Evolutionary conservation across 2,797 vertebrate species (phyloP), one percentile per base, ranked within the genome.

Genomic region (Takifugu ocellatus): DNA sequence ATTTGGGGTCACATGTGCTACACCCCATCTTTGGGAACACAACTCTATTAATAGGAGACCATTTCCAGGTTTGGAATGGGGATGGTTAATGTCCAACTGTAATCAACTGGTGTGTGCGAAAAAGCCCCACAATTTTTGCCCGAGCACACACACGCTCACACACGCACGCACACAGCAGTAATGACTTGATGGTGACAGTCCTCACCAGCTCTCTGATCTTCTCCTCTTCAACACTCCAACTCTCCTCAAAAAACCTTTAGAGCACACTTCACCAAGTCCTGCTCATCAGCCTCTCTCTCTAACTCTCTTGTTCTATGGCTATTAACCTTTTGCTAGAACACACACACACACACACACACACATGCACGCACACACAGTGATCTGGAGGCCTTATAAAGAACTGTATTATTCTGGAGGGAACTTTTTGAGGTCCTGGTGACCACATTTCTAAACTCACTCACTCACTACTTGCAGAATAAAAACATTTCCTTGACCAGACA

Each of bases 281-380:
- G 63, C 72, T 87, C 81, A 79, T 85, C 80, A 81, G 74, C 44
- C 42, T 56, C 66, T 55, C 60, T 68, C 63, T 63, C 61, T 66
- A 57, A 26, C 55, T 61, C 76, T 74, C 70, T 68, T 69, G 72
- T 74, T 88, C 70, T 75, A 81, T 68, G 52, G 75, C 77, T 84
- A 81, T 87, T 87, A 85, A 90, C 87, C 87, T 89, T 88, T 86
- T 49, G 68, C 68, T 57, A 21, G 72, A 79, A 44, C 45, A 25
- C 42, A 27, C 24, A 36, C 53, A 67, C 9, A 48, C 49, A 25
- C 53, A 49, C 51, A 54, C 49, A 61, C 52, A 36, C 36, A 56
- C 33, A 51, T 52, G 51, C 26, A 27, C 45, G 48, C 17, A 49
- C 6, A 17, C 75, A 48, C 6, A 9, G 36, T 56, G 66, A 76